phyloP scores from a whole-genome alignment of 2,113 vertebrate species.

The Notarius lentiginosus region DNA sequence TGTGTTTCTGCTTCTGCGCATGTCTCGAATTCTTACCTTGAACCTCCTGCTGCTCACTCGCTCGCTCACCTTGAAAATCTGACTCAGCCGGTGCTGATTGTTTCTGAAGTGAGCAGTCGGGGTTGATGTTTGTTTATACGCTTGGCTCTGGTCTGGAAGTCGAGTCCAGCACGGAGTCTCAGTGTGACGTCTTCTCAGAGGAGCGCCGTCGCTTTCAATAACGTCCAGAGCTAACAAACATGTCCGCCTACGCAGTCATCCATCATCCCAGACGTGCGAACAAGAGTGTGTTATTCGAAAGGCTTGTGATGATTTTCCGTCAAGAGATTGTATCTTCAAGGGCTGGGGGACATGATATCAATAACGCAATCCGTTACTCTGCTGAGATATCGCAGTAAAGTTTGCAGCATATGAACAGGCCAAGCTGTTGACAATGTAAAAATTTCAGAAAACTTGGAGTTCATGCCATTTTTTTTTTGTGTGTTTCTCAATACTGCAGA shows the following conservation, averaged over 20 bases:
- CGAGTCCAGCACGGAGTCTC: slow-evolving; percentile 4
- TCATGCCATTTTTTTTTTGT: no score
- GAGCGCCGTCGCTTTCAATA: slow-evolving; percentile 26
- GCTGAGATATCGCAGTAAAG: no score
- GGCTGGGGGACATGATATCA: background rate
- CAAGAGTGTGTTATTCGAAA: background rate
- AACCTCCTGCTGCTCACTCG: background rate
- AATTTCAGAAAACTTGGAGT: no score
- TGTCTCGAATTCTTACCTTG: background rate
- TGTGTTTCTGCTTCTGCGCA: background rate
- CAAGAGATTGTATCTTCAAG: background rate
- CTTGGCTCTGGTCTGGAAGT: background rate
- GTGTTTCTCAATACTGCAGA: no score
- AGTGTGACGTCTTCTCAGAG: slow-evolving; percentile 18
- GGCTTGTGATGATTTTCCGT: background rate
- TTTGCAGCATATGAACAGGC: no score
- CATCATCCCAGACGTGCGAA: background rate
- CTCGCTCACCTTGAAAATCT: background rate
- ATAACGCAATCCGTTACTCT: no score
- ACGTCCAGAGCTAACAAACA: slow-evolving; percentile 38
- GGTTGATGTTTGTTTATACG: slow-evolving; percentile 22
- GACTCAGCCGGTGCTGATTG: background rate
- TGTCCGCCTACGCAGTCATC: slow-evolving; percentile 18
- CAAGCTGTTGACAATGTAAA: no score
- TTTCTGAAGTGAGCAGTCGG: slow-evolving; percentile 37